These are phyloP conservation scores for Ctenopoma multispine DNA, from an alignment of 2,797 vertebrate genomes.

Conservation along the genomic window DNA sequence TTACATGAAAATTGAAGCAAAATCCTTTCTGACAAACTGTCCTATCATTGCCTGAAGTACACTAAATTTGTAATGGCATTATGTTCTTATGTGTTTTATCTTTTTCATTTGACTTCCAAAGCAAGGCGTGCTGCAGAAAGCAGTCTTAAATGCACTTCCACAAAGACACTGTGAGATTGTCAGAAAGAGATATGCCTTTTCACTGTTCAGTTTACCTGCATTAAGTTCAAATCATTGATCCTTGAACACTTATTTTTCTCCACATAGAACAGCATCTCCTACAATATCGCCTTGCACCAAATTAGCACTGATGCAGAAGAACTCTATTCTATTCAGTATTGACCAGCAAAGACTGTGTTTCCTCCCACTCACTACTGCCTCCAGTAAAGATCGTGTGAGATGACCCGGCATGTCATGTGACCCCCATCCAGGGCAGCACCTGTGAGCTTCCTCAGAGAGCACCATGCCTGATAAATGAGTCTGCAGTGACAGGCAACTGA, in stretches of 20 bases:
- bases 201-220: constrained; percentile 19
- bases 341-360: constrained; percentile 53
- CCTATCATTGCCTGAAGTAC: neutral
- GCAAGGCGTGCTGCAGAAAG: neutral
- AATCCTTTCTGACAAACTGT: constrained; percentile 1
- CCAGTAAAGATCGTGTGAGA: constrained; percentile 68
- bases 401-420: constrained; percentile 73
- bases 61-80: neutral
- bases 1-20: constrained; percentile 9
- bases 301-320: constrained; percentile 62
- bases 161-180: constrained; percentile 3
- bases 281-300: constrained; percentile 27
- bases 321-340: constrained; percentile 56
- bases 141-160: neutral
- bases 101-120: constrained; percentile 14
- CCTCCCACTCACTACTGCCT: constrained; percentile 62
- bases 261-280: constrained; percentile 6
- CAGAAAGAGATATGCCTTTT: constrained; percentile 15
- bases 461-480: constrained; percentile 80
- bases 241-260: constrained; percentile 25
- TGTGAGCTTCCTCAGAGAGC: constrained; percentile 66
- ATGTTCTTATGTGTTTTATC: constrained; percentile 1
- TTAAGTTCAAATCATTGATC: constrained; percentile 35
- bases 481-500: constrained; percentile 77
- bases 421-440: constrained; percentile 69